These are phyloP conservation scores for Micrasema longulum DNA, from an alignment of 1,140 invertebrate species.

Conservation along the genomic window DNA sequence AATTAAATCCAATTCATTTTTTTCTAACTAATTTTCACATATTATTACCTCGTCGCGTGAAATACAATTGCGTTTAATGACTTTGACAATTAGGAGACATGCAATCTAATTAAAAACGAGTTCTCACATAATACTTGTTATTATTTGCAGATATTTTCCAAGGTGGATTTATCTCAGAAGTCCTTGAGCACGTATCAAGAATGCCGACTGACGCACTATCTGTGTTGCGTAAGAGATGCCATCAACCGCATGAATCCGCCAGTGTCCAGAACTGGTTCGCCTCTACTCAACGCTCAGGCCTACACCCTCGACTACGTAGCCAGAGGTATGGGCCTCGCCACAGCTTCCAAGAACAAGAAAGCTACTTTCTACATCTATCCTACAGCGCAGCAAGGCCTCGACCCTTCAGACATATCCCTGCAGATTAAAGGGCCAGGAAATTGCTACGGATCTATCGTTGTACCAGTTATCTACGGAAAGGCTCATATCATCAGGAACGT, in stretches of 20 bases:
- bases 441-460: slow-evolving; percentile 61
- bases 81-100: no score
- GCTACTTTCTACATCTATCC: slow-evolving; percentile 67
- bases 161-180: slow-evolving; percentile 65
- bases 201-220: slow-evolving; percentile 67
- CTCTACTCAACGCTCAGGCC: slow-evolving; percentile 55
- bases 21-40: no score
- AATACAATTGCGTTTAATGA: no score
- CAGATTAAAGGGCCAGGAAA: slow-evolving; percentile 65
- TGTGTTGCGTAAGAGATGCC: slow-evolving; percentile 64
- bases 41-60: no score
- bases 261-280: slow-evolving; percentile 59
- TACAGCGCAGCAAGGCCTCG: slow-evolving; percentile 64
- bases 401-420: slow-evolving; percentile 65
- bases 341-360: slow-evolving; percentile 67
- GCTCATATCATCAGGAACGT: slow-evolving; percentile 64
- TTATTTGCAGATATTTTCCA: slow-evolving; percentile 67
- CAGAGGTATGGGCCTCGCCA: slow-evolving; percentile 69
- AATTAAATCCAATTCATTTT: no score
- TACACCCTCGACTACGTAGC: slow-evolving; percentile 69
- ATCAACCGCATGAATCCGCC: slow-evolving; percentile 62
- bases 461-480: slow-evolving; percentile 64
- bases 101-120: not conserved
- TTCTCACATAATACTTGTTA: not conserved
- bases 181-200: slow-evolving; percentile 66